Conservation (phyloP, 2,888 invertebrate genomes). For the Orchestes rusci region DNA sequence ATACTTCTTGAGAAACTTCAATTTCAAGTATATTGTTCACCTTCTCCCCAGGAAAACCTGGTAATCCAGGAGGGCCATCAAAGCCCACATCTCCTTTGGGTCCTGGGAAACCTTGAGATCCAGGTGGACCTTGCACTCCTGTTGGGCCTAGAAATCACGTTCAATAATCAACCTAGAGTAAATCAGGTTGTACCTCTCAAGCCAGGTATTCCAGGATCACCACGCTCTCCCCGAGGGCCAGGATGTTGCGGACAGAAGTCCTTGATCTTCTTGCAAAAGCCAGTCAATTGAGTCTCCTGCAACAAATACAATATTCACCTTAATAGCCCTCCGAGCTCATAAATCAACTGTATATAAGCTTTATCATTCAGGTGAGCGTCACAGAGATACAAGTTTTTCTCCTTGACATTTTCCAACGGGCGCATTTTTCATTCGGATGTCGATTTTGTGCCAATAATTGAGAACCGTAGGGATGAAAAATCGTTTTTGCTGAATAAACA, state of each 20-base stretch:
- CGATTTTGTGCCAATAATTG: too few species aligned
- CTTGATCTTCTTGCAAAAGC: slow-evolving; percentile 75
- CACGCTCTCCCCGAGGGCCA: slow-evolving; percentile 31
- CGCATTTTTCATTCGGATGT: too few species aligned
- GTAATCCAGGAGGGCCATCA: slow-evolving; percentile 44
- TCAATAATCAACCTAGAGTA: background rate
- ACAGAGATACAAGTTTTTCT: too few species aligned
- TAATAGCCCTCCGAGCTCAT: too few species aligned
- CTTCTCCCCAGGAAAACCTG: slow-evolving; percentile 42
- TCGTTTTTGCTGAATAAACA: too few species aligned
- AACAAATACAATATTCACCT: slow-evolving; percentile 36
- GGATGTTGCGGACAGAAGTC: slow-evolving; percentile 56
- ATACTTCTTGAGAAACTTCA: background rate
- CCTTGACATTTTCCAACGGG: too few species aligned
- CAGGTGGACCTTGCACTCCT: slow-evolving; percentile 20
- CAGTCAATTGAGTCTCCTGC: slow-evolving; percentile 75
- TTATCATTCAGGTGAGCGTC: too few species aligned
- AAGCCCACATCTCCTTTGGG: slow-evolving; percentile 50
- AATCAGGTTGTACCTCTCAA: slow-evolving; percentile 28
- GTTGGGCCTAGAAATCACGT: slow-evolving; percentile 20
- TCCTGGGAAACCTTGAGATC: slow-evolving; percentile 17
- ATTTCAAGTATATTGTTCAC: slow-evolving; percentile 2
- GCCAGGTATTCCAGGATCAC: slow-evolving; percentile 22
- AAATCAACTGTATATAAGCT: background rate
- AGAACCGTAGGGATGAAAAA: too few species aligned